phyloP scores from a whole-genome alignment of 1,140 invertebrate species.

The Lerema accius region DNA sequence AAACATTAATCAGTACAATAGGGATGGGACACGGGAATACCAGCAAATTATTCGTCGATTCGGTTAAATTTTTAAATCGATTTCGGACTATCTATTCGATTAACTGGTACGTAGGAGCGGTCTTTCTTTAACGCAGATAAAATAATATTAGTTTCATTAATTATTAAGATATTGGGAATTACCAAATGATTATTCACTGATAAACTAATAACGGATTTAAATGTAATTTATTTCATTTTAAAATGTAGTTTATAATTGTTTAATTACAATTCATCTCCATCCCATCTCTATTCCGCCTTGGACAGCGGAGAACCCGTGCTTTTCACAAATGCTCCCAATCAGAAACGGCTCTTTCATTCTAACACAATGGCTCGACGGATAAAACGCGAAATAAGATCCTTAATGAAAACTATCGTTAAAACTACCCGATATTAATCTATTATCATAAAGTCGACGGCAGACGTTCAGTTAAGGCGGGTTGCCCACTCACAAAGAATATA shows the following conservation, averaged over 20 bases:
- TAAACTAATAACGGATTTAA: background rate
- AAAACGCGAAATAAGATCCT: slow-evolving; percentile 71
- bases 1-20: slow-evolving; percentile 65
- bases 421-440: slow-evolving; percentile 62
- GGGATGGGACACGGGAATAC: slow-evolving; percentile 27
- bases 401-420: slow-evolving; percentile 70
- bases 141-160: too few relatives aligned
- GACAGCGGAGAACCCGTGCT: slow-evolving; percentile 58
- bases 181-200: too few relatives aligned
- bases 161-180: too few relatives aligned
- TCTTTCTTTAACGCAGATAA: too few relatives aligned
- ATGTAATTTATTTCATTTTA: too few relatives aligned
- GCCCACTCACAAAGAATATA: slow-evolving; percentile 9
- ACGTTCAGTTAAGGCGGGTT: slow-evolving; percentile 32
- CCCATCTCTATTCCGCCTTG: slow-evolving; percentile 22
- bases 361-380: slow-evolving; percentile 54
- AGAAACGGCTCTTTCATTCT: slow-evolving; percentile 56
- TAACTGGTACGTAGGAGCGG: too few relatives aligned
- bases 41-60: background rate
- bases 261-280: slow-evolving; percentile 7
- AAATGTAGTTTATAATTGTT: too few relatives aligned
- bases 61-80: background rate
- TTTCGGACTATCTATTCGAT: too few relatives aligned
- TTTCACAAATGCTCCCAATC: slow-evolving; percentile 74
- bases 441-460: slow-evolving; percentile 65